phyloP scores from a whole-genome alignment of 2,888 invertebrate genomes.

The Pristionchus entomophagus region DNA sequence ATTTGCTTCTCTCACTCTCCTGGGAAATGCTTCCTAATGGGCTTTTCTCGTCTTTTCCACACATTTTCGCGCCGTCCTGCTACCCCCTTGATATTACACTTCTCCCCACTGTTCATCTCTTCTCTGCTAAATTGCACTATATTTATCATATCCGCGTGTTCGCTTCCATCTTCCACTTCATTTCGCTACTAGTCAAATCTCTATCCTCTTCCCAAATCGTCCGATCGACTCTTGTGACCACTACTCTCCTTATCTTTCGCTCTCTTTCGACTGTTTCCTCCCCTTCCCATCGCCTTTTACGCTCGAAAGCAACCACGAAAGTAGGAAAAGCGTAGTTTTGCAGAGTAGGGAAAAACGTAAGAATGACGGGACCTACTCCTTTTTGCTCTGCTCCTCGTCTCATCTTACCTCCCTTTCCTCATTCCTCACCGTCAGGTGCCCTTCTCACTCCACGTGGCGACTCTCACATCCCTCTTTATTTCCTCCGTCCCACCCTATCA shows the following conservation, averaged over 20 bases:
- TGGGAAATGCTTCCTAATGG: constrained; percentile 12
- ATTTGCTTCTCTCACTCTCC: not conserved
- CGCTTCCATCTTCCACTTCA: not conserved
- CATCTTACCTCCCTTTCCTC: not conserved
- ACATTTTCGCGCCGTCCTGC: not conserved
- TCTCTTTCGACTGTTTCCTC: not conserved
- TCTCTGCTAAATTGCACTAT: not conserved
- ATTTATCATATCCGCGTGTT: not conserved
- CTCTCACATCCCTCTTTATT: not conserved
- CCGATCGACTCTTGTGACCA: constrained; percentile 9
- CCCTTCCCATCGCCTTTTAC: not conserved
- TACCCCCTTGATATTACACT: constrained; percentile 1
- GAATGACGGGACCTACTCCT: too few relatives aligned
- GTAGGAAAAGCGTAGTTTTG: not conserved
- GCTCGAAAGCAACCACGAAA: not conserved
- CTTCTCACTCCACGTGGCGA: constrained; percentile 34
- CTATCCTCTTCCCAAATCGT: too few relatives aligned
- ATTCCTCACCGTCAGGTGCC: constrained; percentile 24
- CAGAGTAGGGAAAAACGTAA: too few relatives aligned
- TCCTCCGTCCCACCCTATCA: not conserved
- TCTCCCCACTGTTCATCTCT: not conserved
- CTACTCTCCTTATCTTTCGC: constrained; percentile 30
- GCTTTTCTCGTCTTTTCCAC: not conserved
- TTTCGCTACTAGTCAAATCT: too few relatives aligned
- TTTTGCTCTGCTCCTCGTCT: not conserved